A percentile compares a stretch with the other conserved stretches of the same genome.
Conservation (phyloP, 2,113 vertebrate genomes). For the Sula dactylatra region DNA sequence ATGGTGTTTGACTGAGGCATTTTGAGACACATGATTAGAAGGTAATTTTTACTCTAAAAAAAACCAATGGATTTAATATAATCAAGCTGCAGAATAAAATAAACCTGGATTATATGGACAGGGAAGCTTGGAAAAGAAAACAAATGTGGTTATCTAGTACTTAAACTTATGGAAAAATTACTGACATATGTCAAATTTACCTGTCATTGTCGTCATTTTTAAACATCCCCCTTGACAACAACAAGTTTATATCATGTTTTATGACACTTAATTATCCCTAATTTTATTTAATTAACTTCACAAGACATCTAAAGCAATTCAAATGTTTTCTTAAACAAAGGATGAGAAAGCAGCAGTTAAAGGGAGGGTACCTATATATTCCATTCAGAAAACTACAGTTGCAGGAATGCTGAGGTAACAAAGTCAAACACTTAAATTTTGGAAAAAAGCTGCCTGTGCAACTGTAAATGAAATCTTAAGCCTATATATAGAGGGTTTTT, state of each 20-base stretch:
- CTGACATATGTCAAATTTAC: slow-evolving; percentile 71
- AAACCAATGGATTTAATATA: neutral
- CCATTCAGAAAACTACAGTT: neutral
- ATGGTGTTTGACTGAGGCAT: slow-evolving; percentile 31
- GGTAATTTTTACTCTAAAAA: slow-evolving; percentile 17
- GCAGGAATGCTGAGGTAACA: neutral
- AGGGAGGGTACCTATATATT: neutral
- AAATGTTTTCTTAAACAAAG: slow-evolving; percentile 70
- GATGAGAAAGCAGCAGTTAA: slow-evolving; percentile 5
- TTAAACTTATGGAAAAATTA: slow-evolving; percentile 55
- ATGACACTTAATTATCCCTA: slow-evolving; percentile 78
- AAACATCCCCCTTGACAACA: slow-evolving; percentile 70
- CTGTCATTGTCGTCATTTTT: slow-evolving; percentile 64
- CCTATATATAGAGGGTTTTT: neutral
- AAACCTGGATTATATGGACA: neutral
- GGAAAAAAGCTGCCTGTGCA: neutral
- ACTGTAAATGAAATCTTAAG: neutral
- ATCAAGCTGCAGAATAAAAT: slow-evolving; percentile 35
- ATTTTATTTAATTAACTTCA: slow-evolving; percentile 77
- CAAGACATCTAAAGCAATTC: slow-evolving; percentile 71
- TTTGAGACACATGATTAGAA: slow-evolving; percentile 15
- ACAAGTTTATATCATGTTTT: slow-evolving; percentile 73
- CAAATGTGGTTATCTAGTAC: slow-evolving; percentile 28
- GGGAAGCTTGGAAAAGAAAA: slow-evolving; percentile 45
- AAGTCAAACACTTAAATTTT: neutral